Conservation (phyloP, 2,797 vertebrate species). For the Ataeniobius toweri region DNA sequence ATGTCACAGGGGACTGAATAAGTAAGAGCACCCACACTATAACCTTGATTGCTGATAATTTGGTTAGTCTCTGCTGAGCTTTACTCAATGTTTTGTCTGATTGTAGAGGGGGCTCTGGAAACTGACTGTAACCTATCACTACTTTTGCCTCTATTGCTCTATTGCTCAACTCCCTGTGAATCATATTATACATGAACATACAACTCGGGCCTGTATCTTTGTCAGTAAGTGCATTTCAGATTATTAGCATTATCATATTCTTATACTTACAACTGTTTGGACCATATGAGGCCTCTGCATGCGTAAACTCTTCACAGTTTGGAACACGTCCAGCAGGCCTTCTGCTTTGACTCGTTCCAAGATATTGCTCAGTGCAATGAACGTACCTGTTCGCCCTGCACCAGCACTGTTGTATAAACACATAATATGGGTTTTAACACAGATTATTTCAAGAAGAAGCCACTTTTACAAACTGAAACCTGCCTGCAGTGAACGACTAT, state of each 20-base stretch:
- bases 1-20: neutral
- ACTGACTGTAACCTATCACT: neutral
- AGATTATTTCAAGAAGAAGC: neutral
- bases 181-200: too few relatives aligned
- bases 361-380: constrained; percentile 98
- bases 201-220: too few relatives aligned
- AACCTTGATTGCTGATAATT: neutral
- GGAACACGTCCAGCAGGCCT: constrained; percentile 95
- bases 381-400: constrained; percentile 95
- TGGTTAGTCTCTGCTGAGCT: neutral
- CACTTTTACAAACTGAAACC: neutral
- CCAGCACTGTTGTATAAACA: constrained; percentile 84
- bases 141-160: too few relatives aligned
- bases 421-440: neutral
- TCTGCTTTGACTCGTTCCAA: constrained; percentile 97
- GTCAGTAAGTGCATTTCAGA: neutral
- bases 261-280: constrained; percentile 89
- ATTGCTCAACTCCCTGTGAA: too few relatives aligned
- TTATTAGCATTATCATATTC: neutral
- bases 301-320: constrained; percentile 97
- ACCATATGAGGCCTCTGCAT: constrained; percentile 99
- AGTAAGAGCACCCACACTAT: neutral
- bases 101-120: neutral
- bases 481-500: constrained; percentile 98
- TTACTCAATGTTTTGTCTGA: neutral